Evolutionary conservation across 2,888 invertebrate genomes (phyloP).

Genomic region (Platycheirus rosarum): DNA sequence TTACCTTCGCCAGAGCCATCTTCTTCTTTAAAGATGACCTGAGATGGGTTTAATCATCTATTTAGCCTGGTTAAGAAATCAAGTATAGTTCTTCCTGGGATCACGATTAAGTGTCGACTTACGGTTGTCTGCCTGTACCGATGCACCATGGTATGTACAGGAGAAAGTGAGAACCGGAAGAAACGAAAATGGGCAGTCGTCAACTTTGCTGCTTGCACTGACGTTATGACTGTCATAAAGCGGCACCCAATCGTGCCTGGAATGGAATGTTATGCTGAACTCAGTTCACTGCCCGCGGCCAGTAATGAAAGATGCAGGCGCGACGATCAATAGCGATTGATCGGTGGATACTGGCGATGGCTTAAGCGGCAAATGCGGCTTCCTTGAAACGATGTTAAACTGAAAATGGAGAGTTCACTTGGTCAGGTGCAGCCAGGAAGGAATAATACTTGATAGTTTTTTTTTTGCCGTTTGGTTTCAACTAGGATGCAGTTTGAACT

Average conservation of each 20-base stretch:
- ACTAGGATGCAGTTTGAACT: constrained; percentile 69
- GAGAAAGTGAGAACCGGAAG: constrained; percentile 74
- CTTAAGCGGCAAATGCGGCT: constrained; percentile 29
- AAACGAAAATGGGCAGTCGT: constrained; percentile 62
- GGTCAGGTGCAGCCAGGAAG: constrained; percentile 73
- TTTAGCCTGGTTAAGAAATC: constrained; percentile 53
- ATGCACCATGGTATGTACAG: constrained; percentile 19
- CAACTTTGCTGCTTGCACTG: constrained; percentile 59
- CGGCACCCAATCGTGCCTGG: constrained; percentile 52
- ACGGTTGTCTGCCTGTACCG: constrained; percentile 23
- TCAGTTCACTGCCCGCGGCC: constrained; percentile 38
- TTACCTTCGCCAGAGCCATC: constrained; percentile 16
- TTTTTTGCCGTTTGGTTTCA: constrained; percentile 16
- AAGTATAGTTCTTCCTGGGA: constrained; percentile 43
- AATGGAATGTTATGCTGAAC: constrained; percentile 45
- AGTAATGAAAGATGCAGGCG: constrained; percentile 67
- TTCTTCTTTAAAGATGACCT: constrained; percentile 16
- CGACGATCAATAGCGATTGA: constrained; percentile 66
- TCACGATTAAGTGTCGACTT: constrained; percentile 64
- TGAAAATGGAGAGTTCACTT: constrained; percentile 57
- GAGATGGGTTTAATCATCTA: constrained; percentile 59
- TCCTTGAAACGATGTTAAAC: constrained; percentile 55
- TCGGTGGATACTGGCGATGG: constrained; percentile 28
- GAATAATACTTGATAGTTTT: constrained; percentile 37
- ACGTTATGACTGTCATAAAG: constrained; percentile 71